These are phyloP conservation scores for Semnopithecus entellus DNA, from an alignment of 2,113 vertebrate genomes.

Conservation along the genomic window DNA sequence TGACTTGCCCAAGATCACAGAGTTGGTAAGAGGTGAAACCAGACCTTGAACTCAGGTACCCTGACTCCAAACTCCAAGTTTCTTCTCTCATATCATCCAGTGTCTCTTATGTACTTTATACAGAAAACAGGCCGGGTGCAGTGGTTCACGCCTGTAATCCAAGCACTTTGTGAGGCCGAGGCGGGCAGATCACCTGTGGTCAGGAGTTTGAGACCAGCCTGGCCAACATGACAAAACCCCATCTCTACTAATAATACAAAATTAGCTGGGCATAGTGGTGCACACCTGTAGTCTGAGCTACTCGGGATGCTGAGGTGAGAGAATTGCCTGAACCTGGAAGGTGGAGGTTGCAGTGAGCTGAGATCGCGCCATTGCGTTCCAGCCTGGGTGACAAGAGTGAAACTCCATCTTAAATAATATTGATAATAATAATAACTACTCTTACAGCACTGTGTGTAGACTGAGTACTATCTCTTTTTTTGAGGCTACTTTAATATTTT, in stretches of 20 bases:
- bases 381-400: neutral
- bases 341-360: too few relatives aligned
- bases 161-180: too few relatives aligned
- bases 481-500: conserved; percentile 11
- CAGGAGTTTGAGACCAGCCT: too few relatives aligned
- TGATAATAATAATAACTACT: neutral
- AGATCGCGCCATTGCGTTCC: neutral
- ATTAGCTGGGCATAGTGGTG: too few relatives aligned
- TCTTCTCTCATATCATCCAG: neutral
- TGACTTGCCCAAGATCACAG: neutral
- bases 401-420: neutral
- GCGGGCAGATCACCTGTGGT: too few relatives aligned
- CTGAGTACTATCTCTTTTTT: conserved; percentile 30
- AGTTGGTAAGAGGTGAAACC: neutral
- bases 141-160: neutral
- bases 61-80: neutral
- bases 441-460: neutral
- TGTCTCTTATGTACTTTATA: neutral
- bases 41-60: neutral
- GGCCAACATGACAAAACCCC: too few relatives aligned
- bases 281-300: too few relatives aligned
- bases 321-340: too few relatives aligned
- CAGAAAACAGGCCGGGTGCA: neutral
- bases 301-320: too few relatives aligned
- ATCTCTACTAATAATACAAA: too few relatives aligned